A percentile compares a stretch with the other conserved stretches of the same genome.
These are phyloP conservation scores for Xenopus borealis DNA, from an alignment of 2,113 vertebrate species.

Conservation along the genomic window DNA sequence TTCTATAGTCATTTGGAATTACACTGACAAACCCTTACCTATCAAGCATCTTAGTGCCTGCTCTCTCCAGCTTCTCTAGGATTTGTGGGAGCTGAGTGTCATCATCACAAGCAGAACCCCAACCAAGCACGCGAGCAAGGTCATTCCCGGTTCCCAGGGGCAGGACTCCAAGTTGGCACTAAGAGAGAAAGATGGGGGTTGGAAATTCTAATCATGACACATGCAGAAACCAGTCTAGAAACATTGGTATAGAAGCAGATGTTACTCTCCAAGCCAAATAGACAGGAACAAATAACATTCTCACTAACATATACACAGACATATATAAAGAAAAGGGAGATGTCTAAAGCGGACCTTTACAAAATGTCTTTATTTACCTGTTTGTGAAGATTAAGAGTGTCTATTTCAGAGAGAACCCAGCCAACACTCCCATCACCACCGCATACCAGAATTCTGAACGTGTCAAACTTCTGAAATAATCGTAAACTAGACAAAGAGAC, in stretches of 20 bases:
- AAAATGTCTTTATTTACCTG: constrained; percentile 66
- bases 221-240: too few relatives aligned
- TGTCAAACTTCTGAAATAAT: constrained; percentile 96
- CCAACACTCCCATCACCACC: constrained; percentile 96
- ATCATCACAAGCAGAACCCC: constrained; percentile 94
- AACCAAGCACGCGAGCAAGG: constrained; percentile 89
- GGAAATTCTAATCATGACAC: too few relatives aligned
- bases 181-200: background rate
- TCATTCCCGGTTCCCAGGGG: constrained; percentile 95
- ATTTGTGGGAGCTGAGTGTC: constrained; percentile 93
- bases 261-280: too few relatives aligned
- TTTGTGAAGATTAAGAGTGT: constrained; percentile 90
- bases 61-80: constrained; percentile 93
- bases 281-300: too few relatives aligned
- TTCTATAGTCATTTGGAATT: too few relatives aligned
- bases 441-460: constrained; percentile 94
- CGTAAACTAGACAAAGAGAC: constrained; percentile 69
- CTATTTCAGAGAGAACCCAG: constrained; percentile 97
- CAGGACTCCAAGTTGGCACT: constrained; percentile 94
- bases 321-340: too few relatives aligned
- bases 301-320: too few relatives aligned
- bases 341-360: too few relatives aligned
- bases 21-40: constrained; percentile 62
- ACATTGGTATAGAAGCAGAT: too few relatives aligned
- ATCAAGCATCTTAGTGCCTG: constrained; percentile 97